Percentiles rank a stretch among this genome's conserved stretches.
phyloP scores from a whole-genome alignment of 1,140 invertebrate genomes.

The Lysiphlebus fabarum region DNA sequence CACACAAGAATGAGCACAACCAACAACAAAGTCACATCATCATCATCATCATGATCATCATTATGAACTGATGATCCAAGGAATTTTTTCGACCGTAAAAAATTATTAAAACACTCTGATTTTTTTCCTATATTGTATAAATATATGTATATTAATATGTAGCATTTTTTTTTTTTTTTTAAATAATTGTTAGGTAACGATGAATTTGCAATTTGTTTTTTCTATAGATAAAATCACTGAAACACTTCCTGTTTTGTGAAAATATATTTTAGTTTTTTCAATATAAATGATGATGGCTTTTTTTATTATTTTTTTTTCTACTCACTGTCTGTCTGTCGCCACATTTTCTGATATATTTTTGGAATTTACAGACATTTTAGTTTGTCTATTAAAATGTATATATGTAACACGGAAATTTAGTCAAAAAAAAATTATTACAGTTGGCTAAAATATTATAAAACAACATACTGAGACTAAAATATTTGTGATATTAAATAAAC shows the following conservation, averaged over 20 bases:
- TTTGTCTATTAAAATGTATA: constrained; percentile 1
- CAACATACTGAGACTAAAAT: too few relatives aligned
- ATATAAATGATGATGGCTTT: not conserved
- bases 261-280: constrained; percentile 4
- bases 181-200: constrained; percentile 36
- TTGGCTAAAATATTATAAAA: not conserved
- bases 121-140: too few relatives aligned
- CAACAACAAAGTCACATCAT: constrained; percentile 17
- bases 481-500: too few relatives aligned
- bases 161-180: constrained; percentile 24
- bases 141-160: not conserved
- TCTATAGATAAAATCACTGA: constrained; percentile 9
- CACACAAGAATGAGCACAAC: constrained; percentile 29
- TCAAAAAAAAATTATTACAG: not conserved
- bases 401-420: not conserved
- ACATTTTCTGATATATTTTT: constrained; percentile 20
- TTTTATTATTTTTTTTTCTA: too few relatives aligned
- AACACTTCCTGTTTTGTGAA: constrained; percentile 22
- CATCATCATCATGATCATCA: too few relatives aligned
- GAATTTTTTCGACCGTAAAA: constrained; percentile 24
- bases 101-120: constrained; percentile 1
- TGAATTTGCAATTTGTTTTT: constrained; percentile 50
- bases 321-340: not conserved
- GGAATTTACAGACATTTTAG: constrained; percentile 19
- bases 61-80: constrained; percentile 24